Evolutionary conservation across 2,797 vertebrate genomes (phyloP).

Genomic region (Rhadinocentrus ornatus): DNA sequence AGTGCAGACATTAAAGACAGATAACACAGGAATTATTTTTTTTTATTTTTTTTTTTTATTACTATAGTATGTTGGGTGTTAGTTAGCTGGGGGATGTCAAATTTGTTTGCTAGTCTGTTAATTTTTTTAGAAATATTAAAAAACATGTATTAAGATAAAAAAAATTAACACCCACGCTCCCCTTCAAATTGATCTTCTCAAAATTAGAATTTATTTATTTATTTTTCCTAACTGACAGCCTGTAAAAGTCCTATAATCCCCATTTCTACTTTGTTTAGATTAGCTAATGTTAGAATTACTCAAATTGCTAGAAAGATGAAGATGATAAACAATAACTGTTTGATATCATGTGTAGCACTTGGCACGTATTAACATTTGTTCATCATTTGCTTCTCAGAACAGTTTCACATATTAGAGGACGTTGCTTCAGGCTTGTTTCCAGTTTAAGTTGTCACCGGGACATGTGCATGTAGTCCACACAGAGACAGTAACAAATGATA

Average conservation of each 20-base stretch:
- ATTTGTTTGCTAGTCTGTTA: too few species aligned
- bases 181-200: too few species aligned
- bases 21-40: not conserved
- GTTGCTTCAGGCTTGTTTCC: not conserved
- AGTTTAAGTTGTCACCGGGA: constrained; percentile 15
- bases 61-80: not conserved
- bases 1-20: too few species aligned
- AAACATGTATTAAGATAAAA: too few species aligned
- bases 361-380: not conserved
- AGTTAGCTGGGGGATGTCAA: not conserved
- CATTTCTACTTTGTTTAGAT: not conserved
- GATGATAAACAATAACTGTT: not conserved
- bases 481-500: constrained; percentile 11
- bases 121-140: too few species aligned
- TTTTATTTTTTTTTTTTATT: not conserved
- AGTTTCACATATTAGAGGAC: not conserved
- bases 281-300: not conserved
- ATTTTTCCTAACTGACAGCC: too few species aligned
- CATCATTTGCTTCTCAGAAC: not conserved
- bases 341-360: not conserved
- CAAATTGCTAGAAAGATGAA: not conserved
- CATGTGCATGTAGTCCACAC: constrained; percentile 4
- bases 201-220: too few species aligned
- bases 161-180: too few species aligned
- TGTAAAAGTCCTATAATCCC: too few species aligned